Base-by-base conservation (phyloP, 2,113 vertebrate genomes). In the Dicerorhinus sumatrensis region DNA sequence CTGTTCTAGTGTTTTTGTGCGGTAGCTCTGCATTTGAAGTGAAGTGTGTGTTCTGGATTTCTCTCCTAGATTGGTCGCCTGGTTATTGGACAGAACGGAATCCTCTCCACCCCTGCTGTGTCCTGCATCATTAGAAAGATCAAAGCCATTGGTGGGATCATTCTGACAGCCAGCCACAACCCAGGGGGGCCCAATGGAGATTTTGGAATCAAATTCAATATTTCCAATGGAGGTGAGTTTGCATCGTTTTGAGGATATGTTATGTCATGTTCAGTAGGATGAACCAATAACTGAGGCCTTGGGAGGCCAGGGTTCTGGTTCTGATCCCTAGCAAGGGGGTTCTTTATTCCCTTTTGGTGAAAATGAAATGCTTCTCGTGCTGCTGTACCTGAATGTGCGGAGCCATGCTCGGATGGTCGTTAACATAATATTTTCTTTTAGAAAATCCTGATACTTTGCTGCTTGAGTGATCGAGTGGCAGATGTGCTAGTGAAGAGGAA, bases 171-270 rank as follows among this genome's bases (percentile, higher is more conserved):
- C 97, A 99, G 99, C 97, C 99, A 99, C 98, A 99, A 99, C 98
- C 99, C 99, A 0, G 99, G 99, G 2, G 99, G 99, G 13, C 99
- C 99, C 96, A 99, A 92, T 87, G 99, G 99, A 83, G 99, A 99
- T 97, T 99, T 99, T 96, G 99, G 99, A 95, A 99, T 99, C 97
- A 99, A 99, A 79, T 99, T 99, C 98, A 99, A 99, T 97, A 99
- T 98, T 93, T 98, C 99, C 97, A 99, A 99, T 60, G 99, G 99
- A 99, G 99, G 99, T 99, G 93, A 98, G 95, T 51, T 18, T 63
- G 25, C 36, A n/a, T 85, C n/a, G 5, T 89, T 79, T 91, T 79
- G 23, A 88, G 84, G 54, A 46, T 14, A 31, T 27, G 14, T 21
- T 13, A 5, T 48, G 83, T 67, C 51, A 10, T 21, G 10, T 75